Evolutionary conservation across 1,140 invertebrate species (phyloP).

Genomic region (Zaprionus capensis): DNA sequence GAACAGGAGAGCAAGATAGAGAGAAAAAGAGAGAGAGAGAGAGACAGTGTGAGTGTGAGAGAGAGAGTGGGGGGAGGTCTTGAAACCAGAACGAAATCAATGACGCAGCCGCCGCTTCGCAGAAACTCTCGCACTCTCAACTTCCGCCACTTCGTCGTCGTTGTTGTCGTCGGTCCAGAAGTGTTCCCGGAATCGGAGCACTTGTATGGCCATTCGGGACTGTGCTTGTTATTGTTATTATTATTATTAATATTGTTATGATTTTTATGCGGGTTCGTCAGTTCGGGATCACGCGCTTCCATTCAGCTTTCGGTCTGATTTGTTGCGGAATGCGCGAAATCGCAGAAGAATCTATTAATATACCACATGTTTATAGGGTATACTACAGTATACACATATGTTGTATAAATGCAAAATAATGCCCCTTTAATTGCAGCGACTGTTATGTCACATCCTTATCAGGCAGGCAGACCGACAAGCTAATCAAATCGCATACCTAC

Average conservation of each 20-base stretch:
- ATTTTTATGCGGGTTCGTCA: conserved; percentile 23
- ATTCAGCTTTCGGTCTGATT: background rate
- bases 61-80: background rate
- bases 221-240: conserved; percentile 1
- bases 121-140: conserved; percentile 40
- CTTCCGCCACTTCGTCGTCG: conserved; percentile 28
- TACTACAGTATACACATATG: background rate
- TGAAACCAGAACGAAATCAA: conserved; percentile 30
- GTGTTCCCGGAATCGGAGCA: conserved; percentile 39
- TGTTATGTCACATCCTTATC: conserved; percentile 7
- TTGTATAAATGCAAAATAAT: background rate
- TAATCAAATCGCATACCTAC: conserved; percentile 7
- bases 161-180: conserved; percentile 7
- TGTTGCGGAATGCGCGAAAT: background rate
- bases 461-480: conserved; percentile 1
- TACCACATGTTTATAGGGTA: background rate
- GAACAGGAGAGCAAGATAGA: background rate
- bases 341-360: background rate
- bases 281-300: background rate
- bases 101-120: conserved; percentile 39
- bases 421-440: conserved; percentile 6
- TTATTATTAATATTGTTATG: conserved; percentile 2
- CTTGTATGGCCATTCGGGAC: conserved; percentile 16
- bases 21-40: no score
- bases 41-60: background rate